Percentiles rank a stretch among this genome's conserved stretches.
Conservation (phyloP, 2,797 vertebrate species). For the Fistularia tabacaria region DNA sequence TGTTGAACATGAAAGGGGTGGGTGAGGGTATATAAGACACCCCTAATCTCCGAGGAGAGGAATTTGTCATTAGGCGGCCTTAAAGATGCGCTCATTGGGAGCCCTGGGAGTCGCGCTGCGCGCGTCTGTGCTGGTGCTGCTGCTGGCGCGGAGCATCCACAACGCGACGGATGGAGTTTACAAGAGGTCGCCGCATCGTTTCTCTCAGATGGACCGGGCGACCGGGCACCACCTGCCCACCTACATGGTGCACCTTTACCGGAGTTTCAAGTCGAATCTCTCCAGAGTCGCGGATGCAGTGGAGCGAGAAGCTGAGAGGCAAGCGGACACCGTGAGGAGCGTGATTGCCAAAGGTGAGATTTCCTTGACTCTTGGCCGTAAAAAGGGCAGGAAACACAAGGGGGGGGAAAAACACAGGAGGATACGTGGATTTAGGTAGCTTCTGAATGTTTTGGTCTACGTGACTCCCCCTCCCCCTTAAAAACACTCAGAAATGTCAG, state of each 20-base stretch:
- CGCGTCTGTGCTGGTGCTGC: slow-evolving; percentile 55
- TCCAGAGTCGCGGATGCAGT: slow-evolving; percentile 44
- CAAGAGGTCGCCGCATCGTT: slow-evolving; percentile 14
- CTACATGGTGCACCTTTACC: slow-evolving; percentile 81
- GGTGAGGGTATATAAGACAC: slow-evolving; percentile 70
- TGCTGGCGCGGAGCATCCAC: slow-evolving; percentile 44
- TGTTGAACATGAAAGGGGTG: slow-evolving; percentile 73
- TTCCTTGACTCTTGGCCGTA: background rate
- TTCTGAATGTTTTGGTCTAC: background rate
- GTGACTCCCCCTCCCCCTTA: background rate
- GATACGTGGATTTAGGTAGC: too few species aligned
- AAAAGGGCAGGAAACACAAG: too few species aligned
- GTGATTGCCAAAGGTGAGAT: slow-evolving; percentile 79
- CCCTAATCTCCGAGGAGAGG: slow-evolving; percentile 45
- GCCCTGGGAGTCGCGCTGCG: slow-evolving; percentile 48
- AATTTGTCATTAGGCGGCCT: slow-evolving; percentile 61
- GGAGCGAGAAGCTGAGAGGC: slow-evolving; percentile 48
- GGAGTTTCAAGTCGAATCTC: slow-evolving; percentile 68
- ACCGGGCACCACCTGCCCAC: slow-evolving; percentile 61
- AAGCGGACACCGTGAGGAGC: slow-evolving; percentile 79
- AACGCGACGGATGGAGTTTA: slow-evolving; percentile 30
- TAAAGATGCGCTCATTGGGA: slow-evolving; percentile 66
- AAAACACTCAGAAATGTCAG: slow-evolving; percentile 21
- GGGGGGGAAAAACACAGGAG: too few species aligned
- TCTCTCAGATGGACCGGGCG: slow-evolving; percentile 31